Conservation (phyloP, 2,797 vertebrate genomes). For the Sparidentex hasta region DNA sequence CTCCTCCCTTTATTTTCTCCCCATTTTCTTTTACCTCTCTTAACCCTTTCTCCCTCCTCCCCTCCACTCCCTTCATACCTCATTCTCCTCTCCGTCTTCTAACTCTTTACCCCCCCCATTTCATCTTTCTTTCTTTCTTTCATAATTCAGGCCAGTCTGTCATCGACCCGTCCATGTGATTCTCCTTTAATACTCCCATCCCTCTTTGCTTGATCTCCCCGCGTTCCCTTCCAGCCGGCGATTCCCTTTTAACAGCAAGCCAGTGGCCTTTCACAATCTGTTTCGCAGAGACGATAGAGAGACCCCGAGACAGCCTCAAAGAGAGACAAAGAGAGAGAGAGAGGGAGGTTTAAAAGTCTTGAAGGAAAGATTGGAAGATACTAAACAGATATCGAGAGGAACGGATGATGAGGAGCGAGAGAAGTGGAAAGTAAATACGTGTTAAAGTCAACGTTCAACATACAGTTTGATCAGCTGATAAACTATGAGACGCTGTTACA, state of each 20-base stretch:
- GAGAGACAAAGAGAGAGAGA: conserved; percentile 21
- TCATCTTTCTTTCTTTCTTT: conserved; percentile 63
- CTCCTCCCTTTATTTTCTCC: conserved; percentile 12
- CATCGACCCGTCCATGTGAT: conserved; percentile 61
- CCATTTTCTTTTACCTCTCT: conserved; percentile 10
- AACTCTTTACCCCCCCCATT: conserved; percentile 31
- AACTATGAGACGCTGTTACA: no score
- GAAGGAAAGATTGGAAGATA: conserved; percentile 51
- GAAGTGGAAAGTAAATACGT: background rate
- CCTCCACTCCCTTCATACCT: background rate
- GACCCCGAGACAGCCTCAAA: conserved; percentile 23
- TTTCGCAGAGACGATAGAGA: conserved; percentile 71
- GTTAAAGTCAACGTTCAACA: no score
- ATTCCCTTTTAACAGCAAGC: conserved; percentile 64
- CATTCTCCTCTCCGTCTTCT: conserved; percentile 1
- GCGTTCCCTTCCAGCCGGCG: conserved; percentile 60
- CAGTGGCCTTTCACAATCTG: conserved; percentile 71
- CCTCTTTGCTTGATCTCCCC: conserved; percentile 48
- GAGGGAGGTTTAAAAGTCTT: conserved; percentile 43
- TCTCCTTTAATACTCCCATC: conserved; percentile 51
- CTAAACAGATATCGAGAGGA: conserved; percentile 48
- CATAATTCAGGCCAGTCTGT: conserved; percentile 68
- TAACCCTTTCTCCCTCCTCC: conserved; percentile 17
- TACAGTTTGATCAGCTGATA: background rate
- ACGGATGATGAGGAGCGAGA: conserved; percentile 41